phyloP scores from a whole-genome alignment of 2,797 vertebrate genomes.

The Acrossocheilus fasciatus region DNA sequence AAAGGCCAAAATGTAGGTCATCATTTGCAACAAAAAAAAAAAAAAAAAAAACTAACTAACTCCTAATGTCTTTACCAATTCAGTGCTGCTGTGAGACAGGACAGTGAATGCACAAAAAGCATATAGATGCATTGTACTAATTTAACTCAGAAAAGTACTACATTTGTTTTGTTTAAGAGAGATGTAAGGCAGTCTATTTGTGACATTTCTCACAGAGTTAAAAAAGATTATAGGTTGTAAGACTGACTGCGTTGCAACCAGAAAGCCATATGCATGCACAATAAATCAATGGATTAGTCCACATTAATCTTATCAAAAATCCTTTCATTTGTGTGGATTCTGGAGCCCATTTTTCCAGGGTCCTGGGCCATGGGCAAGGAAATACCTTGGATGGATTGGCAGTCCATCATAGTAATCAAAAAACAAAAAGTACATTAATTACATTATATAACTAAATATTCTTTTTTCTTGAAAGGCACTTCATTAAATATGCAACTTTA shows the following conservation, averaged over 20 bases:
- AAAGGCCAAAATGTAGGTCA: not conserved
- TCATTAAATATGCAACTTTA: not conserved
- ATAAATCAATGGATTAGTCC: not conserved
- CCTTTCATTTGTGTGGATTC: not conserved
- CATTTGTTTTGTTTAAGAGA: not conserved
- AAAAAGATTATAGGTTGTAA: not conserved
- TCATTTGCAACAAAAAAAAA: not conserved
- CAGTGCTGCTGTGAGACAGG: not conserved
- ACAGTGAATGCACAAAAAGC: not conserved
- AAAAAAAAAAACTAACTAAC: not conserved
- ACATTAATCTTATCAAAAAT: not conserved
- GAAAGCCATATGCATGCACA: not conserved
- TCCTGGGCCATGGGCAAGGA: not conserved
- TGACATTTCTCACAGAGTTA: not conserved
- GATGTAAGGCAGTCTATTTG: not conserved
- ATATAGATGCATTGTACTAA: not conserved
- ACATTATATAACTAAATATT: not conserved
- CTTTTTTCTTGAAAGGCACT: not conserved
- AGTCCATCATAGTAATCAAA: too few species aligned
- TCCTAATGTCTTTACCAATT: slow-evolving; percentile 8
- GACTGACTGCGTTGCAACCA: not conserved
- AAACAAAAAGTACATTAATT: not conserved
- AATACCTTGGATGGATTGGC: not conserved
- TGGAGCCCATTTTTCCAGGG: not conserved
- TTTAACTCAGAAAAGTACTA: not conserved